Percentiles rank a stretch among this genome's conserved stretches.
These are phyloP conservation scores for Lutjanus erythropterus DNA, from an alignment of 2,113 vertebrate genomes.

Conservation along the genomic window DNA sequence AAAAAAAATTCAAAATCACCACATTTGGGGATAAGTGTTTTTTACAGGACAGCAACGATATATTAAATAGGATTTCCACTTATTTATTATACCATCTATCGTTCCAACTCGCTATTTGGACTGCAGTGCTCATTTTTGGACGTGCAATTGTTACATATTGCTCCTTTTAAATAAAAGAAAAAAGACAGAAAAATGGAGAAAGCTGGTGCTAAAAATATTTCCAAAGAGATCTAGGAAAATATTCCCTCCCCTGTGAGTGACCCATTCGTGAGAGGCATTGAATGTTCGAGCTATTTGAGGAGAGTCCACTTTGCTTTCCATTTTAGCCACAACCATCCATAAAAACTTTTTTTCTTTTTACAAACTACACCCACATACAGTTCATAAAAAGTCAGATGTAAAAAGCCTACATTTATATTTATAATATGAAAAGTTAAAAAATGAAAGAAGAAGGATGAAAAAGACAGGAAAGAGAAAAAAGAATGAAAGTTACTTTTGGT, in stretches of 20 bases:
- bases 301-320: conserved; percentile 47
- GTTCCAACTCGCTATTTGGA: too few relatives aligned
- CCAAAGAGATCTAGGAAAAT: conserved; percentile 46
- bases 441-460: not conserved
- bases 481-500: not conserved
- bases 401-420: conserved; percentile 48
- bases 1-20: too few relatives aligned
- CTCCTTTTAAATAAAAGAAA: not conserved
- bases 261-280: conserved; percentile 28
- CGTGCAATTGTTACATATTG: too few relatives aligned
- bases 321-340: conserved; percentile 53
- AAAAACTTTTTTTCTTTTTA: conserved; percentile 52
- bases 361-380: conserved; percentile 42
- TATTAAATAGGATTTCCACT: too few relatives aligned
- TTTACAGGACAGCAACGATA: too few relatives aligned
- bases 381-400: conserved; percentile 20
- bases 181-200: conserved; percentile 12
- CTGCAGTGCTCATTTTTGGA: too few relatives aligned
- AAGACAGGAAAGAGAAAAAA: not conserved
- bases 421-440: conserved; percentile 5
- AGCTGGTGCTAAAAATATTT: conserved; percentile 17
- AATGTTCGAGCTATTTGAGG: conserved; percentile 34
- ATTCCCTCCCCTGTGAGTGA: conserved; percentile 48
- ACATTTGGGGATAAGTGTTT: too few relatives aligned
- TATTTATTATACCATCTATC: too few relatives aligned